Percentiles rank a stretch among this genome's conserved stretches.
These are phyloP conservation scores for Cirrhinus molitorella DNA, from an alignment of 2,797 vertebrate species.

Conservation along the genomic window DNA sequence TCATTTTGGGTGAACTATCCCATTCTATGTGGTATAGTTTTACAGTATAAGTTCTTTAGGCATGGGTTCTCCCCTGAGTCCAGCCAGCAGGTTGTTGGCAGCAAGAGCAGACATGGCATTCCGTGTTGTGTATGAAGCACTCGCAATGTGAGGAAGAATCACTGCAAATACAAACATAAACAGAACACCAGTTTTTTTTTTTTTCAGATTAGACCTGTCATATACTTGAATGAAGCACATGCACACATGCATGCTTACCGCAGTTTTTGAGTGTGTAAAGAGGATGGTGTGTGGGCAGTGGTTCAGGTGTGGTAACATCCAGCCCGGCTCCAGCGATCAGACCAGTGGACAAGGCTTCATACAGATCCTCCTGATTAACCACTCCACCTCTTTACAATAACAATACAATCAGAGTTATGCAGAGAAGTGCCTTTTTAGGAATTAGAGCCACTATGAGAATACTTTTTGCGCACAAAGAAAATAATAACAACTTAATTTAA, in stretches of 20 bases:
- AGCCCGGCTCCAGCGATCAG: conserved; percentile 78
- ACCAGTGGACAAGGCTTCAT: conserved; percentile 74
- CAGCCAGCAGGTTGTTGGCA: conserved; percentile 84
- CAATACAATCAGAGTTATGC: neutral
- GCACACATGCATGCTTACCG: conserved; percentile 64
- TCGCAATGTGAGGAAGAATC: conserved; percentile 86
- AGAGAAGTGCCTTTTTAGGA: neutral
- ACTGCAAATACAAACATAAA: conserved; percentile 72
- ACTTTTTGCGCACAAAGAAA: no score
- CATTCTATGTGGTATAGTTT: neutral
- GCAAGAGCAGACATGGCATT: conserved; percentile 85
- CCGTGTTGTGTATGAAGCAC: conserved; percentile 82
- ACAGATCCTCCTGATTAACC: conserved; percentile 82
- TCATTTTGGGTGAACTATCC: no score
- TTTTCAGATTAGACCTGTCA: neutral
- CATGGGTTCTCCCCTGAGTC: conserved; percentile 80
- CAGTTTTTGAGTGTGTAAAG: conserved; percentile 82
- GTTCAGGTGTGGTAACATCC: conserved; percentile 81
- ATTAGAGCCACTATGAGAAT: no score
- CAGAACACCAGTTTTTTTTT: neutral
- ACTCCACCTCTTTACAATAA: conserved; percentile 72
- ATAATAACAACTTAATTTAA: no score
- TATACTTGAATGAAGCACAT: neutral
- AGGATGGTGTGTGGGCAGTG: conserved; percentile 76
- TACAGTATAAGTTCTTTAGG: conserved; percentile 80